Base-by-base conservation (phyloP, 2,888 invertebrate species). In the Tuta absoluta region DNA sequence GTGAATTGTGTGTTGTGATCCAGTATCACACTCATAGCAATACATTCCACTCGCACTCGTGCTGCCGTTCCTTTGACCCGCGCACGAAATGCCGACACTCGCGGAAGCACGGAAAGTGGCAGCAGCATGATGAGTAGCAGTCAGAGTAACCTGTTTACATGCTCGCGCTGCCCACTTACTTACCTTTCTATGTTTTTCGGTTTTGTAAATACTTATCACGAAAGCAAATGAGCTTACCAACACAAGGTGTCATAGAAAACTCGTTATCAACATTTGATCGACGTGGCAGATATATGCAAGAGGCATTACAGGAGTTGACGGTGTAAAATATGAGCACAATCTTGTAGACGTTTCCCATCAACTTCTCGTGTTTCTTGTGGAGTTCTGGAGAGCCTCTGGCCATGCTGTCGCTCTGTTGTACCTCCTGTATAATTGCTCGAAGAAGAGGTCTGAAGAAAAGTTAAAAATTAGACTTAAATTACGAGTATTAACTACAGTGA, bases 231-330 rank as follows among this genome's bases (percentile, higher is more conserved):
- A 33, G 4, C 84, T 82, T 79, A 89, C 89, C 88, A 63, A 84
- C 82, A 67, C 89, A 90, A 37, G 79, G 84, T 0, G 80, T 77
- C 83, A 87, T 84, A 2, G 81, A 75, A 67, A 76, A 87, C 64
- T 76, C 77, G 65, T 82, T 79, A 1, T 57, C 45, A 1, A 85
- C 68, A 63, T 84, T 70, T 1, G 70, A 63, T 1, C 88, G 77
- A 60, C 79, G 70, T 1, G 88, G 89, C 17, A 85, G 51, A 61
- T 89, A 89, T 12, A 85, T 75, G 0, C 78, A 68, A 0, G 69
- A 14, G 0, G 71, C 81, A 58, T 85, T 76, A 0, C 69, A 11
- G 0, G 73, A 24, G 65, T 86, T 86, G 1, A 72, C 71, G 0
- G 69, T 68, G 59, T 83, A 85, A 67, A 88, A 89, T 2, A 75